These are phyloP conservation scores for Melanotaenia duboulayi DNA, from an alignment of 2,113 vertebrate genomes.

Conservation along the genomic window DNA sequence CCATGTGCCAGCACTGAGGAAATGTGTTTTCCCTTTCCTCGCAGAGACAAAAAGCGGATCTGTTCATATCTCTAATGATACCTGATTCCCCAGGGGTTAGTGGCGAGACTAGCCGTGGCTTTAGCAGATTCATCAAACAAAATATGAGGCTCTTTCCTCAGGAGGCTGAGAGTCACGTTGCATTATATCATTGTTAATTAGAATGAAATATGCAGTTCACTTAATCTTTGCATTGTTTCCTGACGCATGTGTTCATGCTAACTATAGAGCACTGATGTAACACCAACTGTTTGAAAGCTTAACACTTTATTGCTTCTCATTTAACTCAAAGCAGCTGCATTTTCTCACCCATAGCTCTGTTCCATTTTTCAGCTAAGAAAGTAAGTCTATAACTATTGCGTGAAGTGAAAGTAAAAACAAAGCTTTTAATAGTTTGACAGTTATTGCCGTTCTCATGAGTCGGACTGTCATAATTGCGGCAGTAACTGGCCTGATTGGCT, in stretches of 20 bases:
- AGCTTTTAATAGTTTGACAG: slow-evolving; percentile 42
- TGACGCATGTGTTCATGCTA: slow-evolving; percentile 67
- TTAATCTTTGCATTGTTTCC: slow-evolving; percentile 83
- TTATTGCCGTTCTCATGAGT: slow-evolving; percentile 43
- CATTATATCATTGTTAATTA: slow-evolving; percentile 86
- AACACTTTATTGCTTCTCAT: slow-evolving; percentile 61
- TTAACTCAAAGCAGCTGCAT: slow-evolving; percentile 33
- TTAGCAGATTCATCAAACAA: slow-evolving; percentile 85
- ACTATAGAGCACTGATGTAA: slow-evolving; percentile 79
- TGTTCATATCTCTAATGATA: slow-evolving; percentile 86
- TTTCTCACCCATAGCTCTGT: neutral
- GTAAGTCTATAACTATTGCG: slow-evolving; percentile 32
- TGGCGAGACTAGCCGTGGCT: slow-evolving; percentile 75
- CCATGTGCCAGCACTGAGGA: slow-evolving; percentile 61
- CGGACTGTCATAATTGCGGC: slow-evolving; percentile 52
- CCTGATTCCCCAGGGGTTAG: slow-evolving; percentile 82
- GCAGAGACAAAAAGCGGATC: slow-evolving; percentile 80
- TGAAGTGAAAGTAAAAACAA: slow-evolving; percentile 24
- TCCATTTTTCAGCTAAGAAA: slow-evolving; percentile 46
- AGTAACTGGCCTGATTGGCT: slow-evolving; percentile 54
- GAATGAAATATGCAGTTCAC: slow-evolving; percentile 84
- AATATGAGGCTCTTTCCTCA: slow-evolving; percentile 79
- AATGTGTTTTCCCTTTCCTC: slow-evolving; percentile 65
- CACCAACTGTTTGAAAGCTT: slow-evolving; percentile 73
- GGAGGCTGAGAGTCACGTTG: slow-evolving; percentile 81